Conservation (phyloP, 2,888 invertebrate species). For the Zhengitettix transpicula region DNA sequence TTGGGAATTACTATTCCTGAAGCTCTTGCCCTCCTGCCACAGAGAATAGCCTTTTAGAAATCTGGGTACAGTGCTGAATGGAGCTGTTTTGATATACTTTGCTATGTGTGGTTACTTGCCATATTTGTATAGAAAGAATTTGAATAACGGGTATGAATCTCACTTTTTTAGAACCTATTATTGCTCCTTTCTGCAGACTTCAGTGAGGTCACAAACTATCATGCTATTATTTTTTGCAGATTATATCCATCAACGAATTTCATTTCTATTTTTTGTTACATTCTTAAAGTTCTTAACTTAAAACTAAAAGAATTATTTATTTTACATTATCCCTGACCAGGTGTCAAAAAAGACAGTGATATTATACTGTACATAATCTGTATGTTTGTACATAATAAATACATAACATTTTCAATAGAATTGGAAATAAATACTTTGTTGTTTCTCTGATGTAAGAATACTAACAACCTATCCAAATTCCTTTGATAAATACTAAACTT, state of each 20-base stretch:
- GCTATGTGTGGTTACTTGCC: constrained; percentile 1
- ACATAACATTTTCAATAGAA: constrained; percentile 18
- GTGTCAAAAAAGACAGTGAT: constrained; percentile 9
- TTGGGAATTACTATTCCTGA: background rate
- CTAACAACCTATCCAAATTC: no score
- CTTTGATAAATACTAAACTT: no score
- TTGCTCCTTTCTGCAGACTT: background rate
- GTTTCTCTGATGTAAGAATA: constrained; percentile 4
- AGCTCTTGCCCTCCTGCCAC: constrained; percentile 3
- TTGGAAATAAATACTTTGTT: constrained; percentile 13
- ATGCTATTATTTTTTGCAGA: background rate
- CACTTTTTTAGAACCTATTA: background rate
- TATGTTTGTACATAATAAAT: constrained; percentile 32
- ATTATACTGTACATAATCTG: constrained; percentile 28
- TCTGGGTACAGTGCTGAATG: background rate
- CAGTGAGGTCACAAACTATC: background rate
- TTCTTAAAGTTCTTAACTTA: no score
- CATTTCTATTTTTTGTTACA: background rate
- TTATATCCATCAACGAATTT: background rate
- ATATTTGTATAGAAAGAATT: background rate
- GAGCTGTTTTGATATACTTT: background rate
- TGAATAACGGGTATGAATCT: constrained; percentile 12
- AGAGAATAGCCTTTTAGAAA: constrained; percentile 5
- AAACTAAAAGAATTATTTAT: background rate
- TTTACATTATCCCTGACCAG: constrained; percentile 1